phyloP scores from a whole-genome alignment of 2,797 vertebrate genomes.

The Perodicticus potto region DNA sequence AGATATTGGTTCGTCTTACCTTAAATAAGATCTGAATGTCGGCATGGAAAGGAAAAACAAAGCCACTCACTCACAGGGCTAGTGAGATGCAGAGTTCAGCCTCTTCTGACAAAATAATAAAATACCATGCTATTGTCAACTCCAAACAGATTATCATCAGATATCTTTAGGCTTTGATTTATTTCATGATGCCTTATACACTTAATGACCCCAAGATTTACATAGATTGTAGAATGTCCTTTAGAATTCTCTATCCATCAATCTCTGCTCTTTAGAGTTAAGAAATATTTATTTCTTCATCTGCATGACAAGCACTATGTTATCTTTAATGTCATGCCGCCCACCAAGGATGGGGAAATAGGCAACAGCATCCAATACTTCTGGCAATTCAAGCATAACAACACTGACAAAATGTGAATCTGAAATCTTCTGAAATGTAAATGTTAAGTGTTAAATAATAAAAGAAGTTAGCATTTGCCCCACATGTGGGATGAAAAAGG shows the following conservation, averaged over 20 bases:
- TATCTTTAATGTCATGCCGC: constrained; percentile 84
- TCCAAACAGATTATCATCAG: constrained; percentile 80
- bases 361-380: constrained; percentile 71
- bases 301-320: constrained; percentile 81
- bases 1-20: not conserved
- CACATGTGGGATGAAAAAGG: not conserved
- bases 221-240: constrained; percentile 73
- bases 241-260: constrained; percentile 82
- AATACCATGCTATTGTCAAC: constrained; percentile 78
- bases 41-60: not conserved
- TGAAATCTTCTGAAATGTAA: constrained; percentile 76
- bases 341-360: constrained; percentile 81
- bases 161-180: constrained; percentile 81
- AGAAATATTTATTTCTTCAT: constrained; percentile 85
- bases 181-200: constrained; percentile 77
- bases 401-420: constrained; percentile 70
- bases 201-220: constrained; percentile 84
- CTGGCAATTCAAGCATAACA: constrained; percentile 73
- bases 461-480: constrained; percentile 41
- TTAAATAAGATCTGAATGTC: not conserved
- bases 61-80: constrained; percentile 68
- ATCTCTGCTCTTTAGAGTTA: constrained; percentile 80
- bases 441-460: constrained; percentile 53
- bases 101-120: constrained; percentile 73
- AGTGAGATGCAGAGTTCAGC: constrained; percentile 75